Percentiles rank a stretch among this genome's conserved stretches.
phyloP scores from a whole-genome alignment of 2,113 vertebrate genomes.

The Cyprinodon variegatus region DNA sequence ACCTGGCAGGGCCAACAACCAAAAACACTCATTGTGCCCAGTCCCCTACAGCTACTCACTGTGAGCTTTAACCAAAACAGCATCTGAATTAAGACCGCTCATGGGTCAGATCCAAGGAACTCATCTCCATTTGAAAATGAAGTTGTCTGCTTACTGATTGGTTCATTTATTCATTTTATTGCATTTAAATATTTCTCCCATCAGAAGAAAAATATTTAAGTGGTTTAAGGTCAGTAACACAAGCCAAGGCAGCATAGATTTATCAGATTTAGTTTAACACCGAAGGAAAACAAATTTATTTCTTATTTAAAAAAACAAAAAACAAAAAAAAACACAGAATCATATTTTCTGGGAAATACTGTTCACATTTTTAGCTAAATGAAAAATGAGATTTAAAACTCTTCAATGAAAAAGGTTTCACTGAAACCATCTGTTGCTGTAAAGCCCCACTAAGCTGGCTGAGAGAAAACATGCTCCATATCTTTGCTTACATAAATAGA shows the following conservation, averaged over 20 bases:
- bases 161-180: constrained; percentile 44
- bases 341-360: not conserved
- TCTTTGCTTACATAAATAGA: too few relatives aligned
- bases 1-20: constrained; percentile 6
- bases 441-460: too few relatives aligned
- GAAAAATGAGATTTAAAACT: too few relatives aligned
- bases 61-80: constrained; percentile 16
- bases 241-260: constrained; percentile 41
- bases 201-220: constrained; percentile 42
- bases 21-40: constrained; percentile 27
- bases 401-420: too few relatives aligned
- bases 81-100: constrained; percentile 17
- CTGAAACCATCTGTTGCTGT: too few relatives aligned
- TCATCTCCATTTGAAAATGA: constrained; percentile 21
- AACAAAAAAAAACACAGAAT: constrained; percentile 27
- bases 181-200: constrained; percentile 29
- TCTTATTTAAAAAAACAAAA: not conserved
- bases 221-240: constrained; percentile 57
- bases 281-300: not conserved
- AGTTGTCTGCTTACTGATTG: constrained; percentile 47
- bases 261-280: constrained; percentile 27
- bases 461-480: too few relatives aligned
- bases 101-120: constrained; percentile 21
- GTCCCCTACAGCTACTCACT: constrained; percentile 26
- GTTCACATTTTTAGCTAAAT: not conserved